Evolutionary conservation across 1,140 invertebrate species (phyloP), one percentile per base, ranked within the genome.

Genomic region (Hycleus phaleratus): DNA sequence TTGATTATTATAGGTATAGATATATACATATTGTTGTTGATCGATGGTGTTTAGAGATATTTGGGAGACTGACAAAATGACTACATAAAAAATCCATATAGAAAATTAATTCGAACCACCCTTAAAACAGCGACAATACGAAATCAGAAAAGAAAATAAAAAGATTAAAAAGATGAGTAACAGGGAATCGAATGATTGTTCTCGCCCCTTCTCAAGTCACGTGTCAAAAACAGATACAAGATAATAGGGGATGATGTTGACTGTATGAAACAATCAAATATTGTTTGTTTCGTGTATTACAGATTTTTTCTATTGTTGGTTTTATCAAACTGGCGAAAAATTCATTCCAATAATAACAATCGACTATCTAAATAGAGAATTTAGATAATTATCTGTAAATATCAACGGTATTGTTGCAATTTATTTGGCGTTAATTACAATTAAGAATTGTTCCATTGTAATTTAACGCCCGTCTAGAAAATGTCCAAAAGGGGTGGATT

Each of bases 241-340:
- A 61, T 61, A 61, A 61, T 58, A 49, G 60, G 60, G 60, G 60
- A 49, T 38, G 46, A 45, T 46, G 58, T 26, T 18, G 51, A 52
- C 42, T 60, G 48, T 26, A 50, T 53, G 44, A 47, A 50, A 51
- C 44, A 55, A 55, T 59, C 55, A 56, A 54, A 61, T 58, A 47
- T 61, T 64, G 62, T 64, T 64, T 64, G 59, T 59, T 64, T 61
- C 62, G 56, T 64, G 62, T 64, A 64, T 64, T 60, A 64, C 58
- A 52, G 44, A 64, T 60, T 61, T 53, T 64, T 60, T 56, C 46
- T 47, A 42, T 40, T n/a, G 11, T 18, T 32, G 51, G 43, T 7
- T 32, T 32, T 32, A 32, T 32, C 32, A 32, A 32, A 32, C 32
- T 7, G 4, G 7, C 32, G 4, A 2, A 32, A 32, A 5, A 32